Evolutionary conservation across 1,140 invertebrate genomes (phyloP), one percentile per base, ranked within the genome.

Genomic region (Belonocnema kinseyi): DNA sequence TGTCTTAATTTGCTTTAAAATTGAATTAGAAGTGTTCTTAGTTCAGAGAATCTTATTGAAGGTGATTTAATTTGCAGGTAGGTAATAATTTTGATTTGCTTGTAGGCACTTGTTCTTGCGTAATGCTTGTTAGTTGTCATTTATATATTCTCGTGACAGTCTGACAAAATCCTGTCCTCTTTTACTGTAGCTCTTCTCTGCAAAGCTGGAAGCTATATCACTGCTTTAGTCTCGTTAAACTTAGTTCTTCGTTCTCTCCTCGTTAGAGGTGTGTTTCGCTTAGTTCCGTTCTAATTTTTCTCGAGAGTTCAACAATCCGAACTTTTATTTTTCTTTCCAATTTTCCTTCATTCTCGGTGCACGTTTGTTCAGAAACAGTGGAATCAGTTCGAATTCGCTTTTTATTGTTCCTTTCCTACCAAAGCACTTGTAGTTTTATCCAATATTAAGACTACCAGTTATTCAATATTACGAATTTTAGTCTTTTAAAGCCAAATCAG

Each of bases 241-340:
- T 66, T 66, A 66, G 61, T 66, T 66, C 61, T 66, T 66, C 61
- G 33, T 66, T 66, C 61, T 66, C 61, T 66, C 14, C 61, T 66
- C 61, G 61, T 66, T 66, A 66, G 61, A 61, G 58, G 58, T 61
- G 61, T 66, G 61, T 66, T 66, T 40, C 61, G 61, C 61, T 66
- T 66, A 66, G 61, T 66, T 66, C 61, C 61, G 61, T 66, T 66
- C 61, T 66, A 66, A 66, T 66, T 66, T 66, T 66, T 66, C 61
- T 66, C 61, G n/a, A 66, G 61, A 66, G 61, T 66, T 66, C 61
- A 66, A 66, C 61, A 66, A 66, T 66, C 61, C 12, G 26, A 40
- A 66, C 61, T 66, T 66, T 66, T 66, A 66, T 66, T 66, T 66
- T 66, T 66, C 61, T 66, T 66, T 66, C 61, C 61, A 66, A 66